phyloP scores from a whole-genome alignment of 2,888 invertebrate genomes.

The Meandrusa payeni region DNA sequence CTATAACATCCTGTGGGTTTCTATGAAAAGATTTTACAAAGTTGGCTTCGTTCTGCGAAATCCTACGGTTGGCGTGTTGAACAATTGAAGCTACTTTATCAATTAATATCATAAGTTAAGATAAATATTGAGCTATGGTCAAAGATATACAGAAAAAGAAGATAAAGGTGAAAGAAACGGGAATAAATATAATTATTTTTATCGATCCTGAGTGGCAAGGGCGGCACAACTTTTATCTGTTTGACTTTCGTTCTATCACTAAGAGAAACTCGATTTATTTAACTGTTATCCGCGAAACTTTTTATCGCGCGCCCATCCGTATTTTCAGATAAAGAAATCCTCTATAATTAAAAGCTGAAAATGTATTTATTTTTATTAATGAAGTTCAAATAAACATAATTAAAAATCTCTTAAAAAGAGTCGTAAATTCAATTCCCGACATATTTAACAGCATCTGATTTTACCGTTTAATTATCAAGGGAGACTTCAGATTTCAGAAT shows the following conservation, averaged over 20 bases:
- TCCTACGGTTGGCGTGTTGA: no score
- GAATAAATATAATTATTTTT: slow-evolving; percentile 20
- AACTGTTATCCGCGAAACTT: slow-evolving; percentile 41
- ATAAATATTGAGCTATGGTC: no score
- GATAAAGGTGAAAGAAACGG: background rate
- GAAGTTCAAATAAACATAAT: background rate
- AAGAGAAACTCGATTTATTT: slow-evolving; percentile 41
- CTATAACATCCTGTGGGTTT: background rate
- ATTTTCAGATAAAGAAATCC: slow-evolving; percentile 22
- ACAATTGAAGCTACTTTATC: no score
- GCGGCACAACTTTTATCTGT: slow-evolving; percentile 38
- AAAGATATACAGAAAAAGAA: background rate
- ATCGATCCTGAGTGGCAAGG: slow-evolving; percentile 21
- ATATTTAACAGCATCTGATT: slow-evolving; percentile 1
- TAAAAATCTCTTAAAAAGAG: background rate
- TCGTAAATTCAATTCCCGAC: background rate
- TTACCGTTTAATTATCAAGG: slow-evolving; percentile 3
- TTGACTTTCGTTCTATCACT: slow-evolving; percentile 37
- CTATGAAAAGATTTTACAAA: no score
- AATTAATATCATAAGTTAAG: no score
- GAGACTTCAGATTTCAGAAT: slow-evolving; percentile 3
- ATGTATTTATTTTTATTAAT: background rate
- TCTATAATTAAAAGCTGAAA: slow-evolving; percentile 12
- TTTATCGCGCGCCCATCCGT: slow-evolving; percentile 34
- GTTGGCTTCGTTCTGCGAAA: no score